phyloP scores from a whole-genome alignment of 2,113 vertebrate genomes.

The Genyomyrus donnyi region DNA sequence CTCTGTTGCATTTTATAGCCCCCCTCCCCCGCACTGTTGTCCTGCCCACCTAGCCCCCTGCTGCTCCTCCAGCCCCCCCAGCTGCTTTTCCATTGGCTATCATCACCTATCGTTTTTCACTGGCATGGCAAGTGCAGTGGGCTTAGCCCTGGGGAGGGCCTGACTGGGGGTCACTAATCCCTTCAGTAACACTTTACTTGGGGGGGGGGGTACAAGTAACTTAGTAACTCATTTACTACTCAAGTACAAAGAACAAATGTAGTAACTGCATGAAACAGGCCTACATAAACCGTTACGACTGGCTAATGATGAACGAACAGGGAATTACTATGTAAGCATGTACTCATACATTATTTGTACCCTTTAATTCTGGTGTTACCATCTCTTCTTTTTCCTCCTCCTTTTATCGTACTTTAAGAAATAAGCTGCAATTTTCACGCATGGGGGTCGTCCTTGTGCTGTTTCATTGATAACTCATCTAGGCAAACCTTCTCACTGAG shows the following conservation, averaged over 20 bases:
- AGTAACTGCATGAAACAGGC: neutral
- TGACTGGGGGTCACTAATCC: neutral
- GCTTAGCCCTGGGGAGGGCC: no score
- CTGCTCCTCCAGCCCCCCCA: neutral
- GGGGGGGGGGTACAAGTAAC: neutral
- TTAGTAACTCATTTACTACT: neutral
- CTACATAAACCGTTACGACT: neutral
- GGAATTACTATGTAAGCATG: neutral
- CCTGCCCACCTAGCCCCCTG: neutral
- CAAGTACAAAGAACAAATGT: neutral
- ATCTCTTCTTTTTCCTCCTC: no score
- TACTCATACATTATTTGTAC: no score
- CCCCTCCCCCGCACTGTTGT: neutral
- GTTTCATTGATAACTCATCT: no score
- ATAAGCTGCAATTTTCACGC: no score
- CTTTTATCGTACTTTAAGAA: no score
- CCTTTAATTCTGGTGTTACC: no score
- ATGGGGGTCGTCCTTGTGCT: no score
- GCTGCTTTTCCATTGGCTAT: neutral
- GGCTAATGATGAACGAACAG: neutral
- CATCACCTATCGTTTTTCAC: neutral
- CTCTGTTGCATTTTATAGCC: neutral
- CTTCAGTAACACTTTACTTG: neutral
- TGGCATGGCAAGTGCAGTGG: neutral
- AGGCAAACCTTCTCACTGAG: no score